phyloP scores from a whole-genome alignment of 2,888 invertebrate genomes.

The Eupsilia transversa region DNA sequence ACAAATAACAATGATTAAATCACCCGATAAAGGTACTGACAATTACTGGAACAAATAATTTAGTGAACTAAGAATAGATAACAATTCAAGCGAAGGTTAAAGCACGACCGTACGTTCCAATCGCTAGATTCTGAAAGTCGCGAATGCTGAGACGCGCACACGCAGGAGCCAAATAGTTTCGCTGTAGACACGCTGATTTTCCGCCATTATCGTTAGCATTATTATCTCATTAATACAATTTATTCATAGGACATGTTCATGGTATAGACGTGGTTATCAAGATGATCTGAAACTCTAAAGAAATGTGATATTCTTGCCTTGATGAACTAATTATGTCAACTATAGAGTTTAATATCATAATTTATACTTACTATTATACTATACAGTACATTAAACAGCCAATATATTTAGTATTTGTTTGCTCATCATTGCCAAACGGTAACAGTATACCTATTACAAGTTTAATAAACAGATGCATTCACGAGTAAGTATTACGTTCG shows the following conservation, averaged over 20 bases:
- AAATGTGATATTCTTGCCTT: neutral
- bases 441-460: conserved; percentile 51
- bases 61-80: conserved; percentile 74
- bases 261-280: neutral
- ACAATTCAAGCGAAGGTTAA: conserved; percentile 74
- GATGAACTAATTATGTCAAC: neutral
- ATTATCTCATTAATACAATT: neutral
- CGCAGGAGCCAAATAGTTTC: conserved; percentile 45
- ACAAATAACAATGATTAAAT: conserved; percentile 34
- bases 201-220: conserved; percentile 22
- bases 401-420: conserved; percentile 19
- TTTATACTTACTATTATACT: neutral
- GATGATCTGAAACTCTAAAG: neutral
- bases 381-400: neutral
- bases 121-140: conserved; percentile 66
- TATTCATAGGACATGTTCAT: neutral
- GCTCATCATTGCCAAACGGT: conserved; percentile 36
- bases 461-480: conserved; percentile 62
- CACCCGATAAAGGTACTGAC: conserved; percentile 41
- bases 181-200: conserved; percentile 17
- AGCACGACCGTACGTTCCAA: conserved; percentile 66
- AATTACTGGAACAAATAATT: conserved; percentile 71
- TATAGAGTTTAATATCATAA: neutral
- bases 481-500: conserved; percentile 54
- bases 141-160: conserved; percentile 30